These are phyloP conservation scores for Drosophila pseudotakahashii DNA, from an alignment of 2,888 invertebrate genomes.

Conservation along the genomic window DNA sequence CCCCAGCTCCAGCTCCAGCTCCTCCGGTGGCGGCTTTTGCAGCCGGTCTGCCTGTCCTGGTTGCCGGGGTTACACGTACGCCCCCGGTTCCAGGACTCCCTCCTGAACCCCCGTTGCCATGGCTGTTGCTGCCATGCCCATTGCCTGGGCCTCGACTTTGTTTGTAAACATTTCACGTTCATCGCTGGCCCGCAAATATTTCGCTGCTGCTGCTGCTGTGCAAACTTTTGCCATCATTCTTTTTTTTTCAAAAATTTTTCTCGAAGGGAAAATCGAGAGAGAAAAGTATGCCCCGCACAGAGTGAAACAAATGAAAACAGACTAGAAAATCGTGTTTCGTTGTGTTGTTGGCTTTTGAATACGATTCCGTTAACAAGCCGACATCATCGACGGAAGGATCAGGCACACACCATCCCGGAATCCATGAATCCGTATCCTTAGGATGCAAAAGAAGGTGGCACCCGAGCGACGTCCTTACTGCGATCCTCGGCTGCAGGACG, in stretches of 20 bases:
- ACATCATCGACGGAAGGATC: slow-evolving; percentile 15
- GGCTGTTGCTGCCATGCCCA: slow-evolving; percentile 53
- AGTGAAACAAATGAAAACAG: slow-evolving; percentile 41
- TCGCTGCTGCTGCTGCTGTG: slow-evolving; percentile 58
- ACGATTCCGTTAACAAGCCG: slow-evolving; percentile 21
- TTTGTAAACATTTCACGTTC: slow-evolving; percentile 79
- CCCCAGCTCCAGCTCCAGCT: neutral
- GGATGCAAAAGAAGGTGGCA: slow-evolving; percentile 53
- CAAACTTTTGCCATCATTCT: slow-evolving; percentile 72
- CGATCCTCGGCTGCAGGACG: slow-evolving; percentile 59
- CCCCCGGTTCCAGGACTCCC: neutral
- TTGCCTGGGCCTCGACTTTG: slow-evolving; percentile 64
- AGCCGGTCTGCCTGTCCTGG: slow-evolving; percentile 51
- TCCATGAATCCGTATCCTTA: slow-evolving; percentile 6
- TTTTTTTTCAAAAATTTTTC: slow-evolving; percentile 31
- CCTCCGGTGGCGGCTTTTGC: slow-evolving; percentile 41
- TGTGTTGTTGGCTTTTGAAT: slow-evolving; percentile 44
- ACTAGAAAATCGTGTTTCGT: slow-evolving; percentile 47
- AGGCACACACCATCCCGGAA: neutral
- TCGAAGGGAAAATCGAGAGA: slow-evolving; percentile 49
- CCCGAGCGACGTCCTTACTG: slow-evolving; percentile 79
- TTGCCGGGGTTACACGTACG: slow-evolving; percentile 59
- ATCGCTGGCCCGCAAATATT: slow-evolving; percentile 49
- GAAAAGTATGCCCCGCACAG: slow-evolving; percentile 36
- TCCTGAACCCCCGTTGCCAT: slow-evolving; percentile 31